A percentile compares a stretch with the other conserved stretches of the same genome.
These are phyloP conservation scores for Heterodera carotae DNA, from an alignment of 1,140 invertebrate species.

Conservation along the genomic window DNA sequence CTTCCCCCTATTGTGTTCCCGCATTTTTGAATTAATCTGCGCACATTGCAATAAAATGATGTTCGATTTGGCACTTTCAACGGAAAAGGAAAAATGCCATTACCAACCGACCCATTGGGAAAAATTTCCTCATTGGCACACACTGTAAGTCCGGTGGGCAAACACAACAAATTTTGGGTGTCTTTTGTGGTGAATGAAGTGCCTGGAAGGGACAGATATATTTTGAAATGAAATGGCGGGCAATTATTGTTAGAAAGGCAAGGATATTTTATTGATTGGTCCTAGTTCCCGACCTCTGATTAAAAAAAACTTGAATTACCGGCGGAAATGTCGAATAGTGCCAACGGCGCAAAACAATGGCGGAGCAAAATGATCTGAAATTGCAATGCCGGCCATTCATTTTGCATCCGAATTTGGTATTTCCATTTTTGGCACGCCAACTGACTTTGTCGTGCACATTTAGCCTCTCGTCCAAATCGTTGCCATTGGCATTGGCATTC, in stretches of 20 bases:
- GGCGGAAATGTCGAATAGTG: conserved; percentile 51
- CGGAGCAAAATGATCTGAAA: conserved; percentile 50
- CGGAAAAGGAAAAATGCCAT: no score
- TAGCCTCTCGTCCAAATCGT: not conserved
- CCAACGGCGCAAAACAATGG: conserved; percentile 51
- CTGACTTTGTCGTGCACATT: conserved; percentile 21
- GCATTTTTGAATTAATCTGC: no score
- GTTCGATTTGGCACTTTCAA: no score
- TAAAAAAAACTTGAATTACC: conserved; percentile 29
- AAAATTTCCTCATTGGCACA: conserved; percentile 48
- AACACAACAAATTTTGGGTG: conserved; percentile 45
- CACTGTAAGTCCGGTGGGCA: conserved; percentile 51
- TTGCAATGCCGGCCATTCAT: no score
- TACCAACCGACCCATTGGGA: conserved; percentile 44
- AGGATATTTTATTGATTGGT: no score
- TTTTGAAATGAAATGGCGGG: no score
- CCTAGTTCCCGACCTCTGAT: no score
- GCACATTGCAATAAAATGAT: no score
- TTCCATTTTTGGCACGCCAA: not conserved
- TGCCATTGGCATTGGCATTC: conserved; percentile 2
- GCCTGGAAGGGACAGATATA: not conserved
- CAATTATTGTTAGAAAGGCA: no score
- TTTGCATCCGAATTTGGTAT: no score
- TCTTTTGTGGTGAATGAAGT: conserved; percentile 44
- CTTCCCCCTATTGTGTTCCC: no score